These are phyloP conservation scores for Hymenochirus boettgeri DNA, from an alignment of 2,113 vertebrate species.

Conservation along the genomic window DNA sequence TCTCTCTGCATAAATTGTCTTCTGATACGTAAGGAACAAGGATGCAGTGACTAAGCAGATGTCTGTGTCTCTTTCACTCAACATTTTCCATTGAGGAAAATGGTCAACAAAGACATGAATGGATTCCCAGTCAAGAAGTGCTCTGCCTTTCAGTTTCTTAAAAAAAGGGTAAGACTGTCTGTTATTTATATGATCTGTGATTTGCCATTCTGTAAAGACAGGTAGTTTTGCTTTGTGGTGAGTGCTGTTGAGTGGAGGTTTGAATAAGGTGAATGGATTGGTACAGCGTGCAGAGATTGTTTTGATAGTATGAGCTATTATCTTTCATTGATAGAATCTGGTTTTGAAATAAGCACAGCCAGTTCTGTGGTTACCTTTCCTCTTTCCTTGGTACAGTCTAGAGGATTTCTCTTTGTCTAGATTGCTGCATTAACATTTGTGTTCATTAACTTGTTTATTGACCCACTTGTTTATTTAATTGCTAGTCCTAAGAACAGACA, in stretches of 20 bases:
- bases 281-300: background rate
- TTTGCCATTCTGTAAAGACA: background rate
- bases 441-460: constrained; percentile 25
- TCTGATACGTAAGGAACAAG: constrained; percentile 41
- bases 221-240: constrained; percentile 1
- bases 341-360: background rate
- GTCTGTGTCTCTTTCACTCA: constrained; percentile 55
- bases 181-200: constrained; percentile 12
- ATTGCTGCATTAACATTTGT: constrained; percentile 40
- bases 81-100: constrained; percentile 66
- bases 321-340: constrained; percentile 21
- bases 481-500: no score
- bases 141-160: constrained; percentile 96
- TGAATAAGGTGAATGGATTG: constrained; percentile 5
- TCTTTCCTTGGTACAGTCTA: background rate
- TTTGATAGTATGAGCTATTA: constrained; percentile 1
- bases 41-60: constrained; percentile 54
- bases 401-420: constrained; percentile 36
- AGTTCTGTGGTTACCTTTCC: background rate
- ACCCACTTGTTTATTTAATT: constrained; percentile 12
- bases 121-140: constrained; percentile 97
- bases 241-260: constrained; percentile 6
- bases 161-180: constrained; percentile 86
- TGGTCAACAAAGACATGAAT: constrained; percentile 94
- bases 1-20: constrained; percentile 46